Conservation (phyloP, 2,888 invertebrate genomes). For the Apamea crenata region DNA sequence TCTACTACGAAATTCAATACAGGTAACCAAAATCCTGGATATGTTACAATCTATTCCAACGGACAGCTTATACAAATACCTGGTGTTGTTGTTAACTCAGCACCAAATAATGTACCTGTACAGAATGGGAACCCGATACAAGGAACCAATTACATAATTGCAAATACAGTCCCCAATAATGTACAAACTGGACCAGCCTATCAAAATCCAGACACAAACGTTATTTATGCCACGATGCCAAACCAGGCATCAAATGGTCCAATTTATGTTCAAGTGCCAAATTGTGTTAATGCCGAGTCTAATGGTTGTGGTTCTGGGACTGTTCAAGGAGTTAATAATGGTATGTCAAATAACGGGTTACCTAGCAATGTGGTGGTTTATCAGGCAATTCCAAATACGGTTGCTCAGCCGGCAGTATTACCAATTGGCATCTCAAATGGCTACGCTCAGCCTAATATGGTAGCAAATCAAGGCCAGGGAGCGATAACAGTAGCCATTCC, state of each 20-base stretch:
- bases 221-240: constrained; percentile 43
- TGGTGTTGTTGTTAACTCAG: constrained; percentile 52
- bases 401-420: constrained; percentile 13
- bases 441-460: constrained; percentile 10
- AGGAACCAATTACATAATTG: constrained; percentile 23
- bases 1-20: background rate
- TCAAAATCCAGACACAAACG: constrained; percentile 39
- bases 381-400: constrained; percentile 28
- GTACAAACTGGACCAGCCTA: constrained; percentile 2
- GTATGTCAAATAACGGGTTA: constrained; percentile 46
- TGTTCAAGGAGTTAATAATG: constrained; percentile 25
- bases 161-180: constrained; percentile 38
- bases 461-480: constrained; percentile 15
- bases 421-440: constrained; percentile 24
- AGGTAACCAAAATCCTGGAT: constrained; percentile 41
- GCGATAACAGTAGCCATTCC: constrained; percentile 31
- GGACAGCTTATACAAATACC: constrained; percentile 60
- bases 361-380: constrained; percentile 27
- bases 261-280: constrained; percentile 49
- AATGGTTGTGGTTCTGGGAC: constrained; percentile 21
- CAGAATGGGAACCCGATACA: constrained; percentile 40
- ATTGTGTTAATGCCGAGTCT: constrained; percentile 27
- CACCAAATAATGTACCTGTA: constrained; percentile 45
- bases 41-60: constrained; percentile 58
- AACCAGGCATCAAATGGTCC: constrained; percentile 41